Conservation (phyloP, 2,113 vertebrate genomes). For the Podiceps cristatus region DNA sequence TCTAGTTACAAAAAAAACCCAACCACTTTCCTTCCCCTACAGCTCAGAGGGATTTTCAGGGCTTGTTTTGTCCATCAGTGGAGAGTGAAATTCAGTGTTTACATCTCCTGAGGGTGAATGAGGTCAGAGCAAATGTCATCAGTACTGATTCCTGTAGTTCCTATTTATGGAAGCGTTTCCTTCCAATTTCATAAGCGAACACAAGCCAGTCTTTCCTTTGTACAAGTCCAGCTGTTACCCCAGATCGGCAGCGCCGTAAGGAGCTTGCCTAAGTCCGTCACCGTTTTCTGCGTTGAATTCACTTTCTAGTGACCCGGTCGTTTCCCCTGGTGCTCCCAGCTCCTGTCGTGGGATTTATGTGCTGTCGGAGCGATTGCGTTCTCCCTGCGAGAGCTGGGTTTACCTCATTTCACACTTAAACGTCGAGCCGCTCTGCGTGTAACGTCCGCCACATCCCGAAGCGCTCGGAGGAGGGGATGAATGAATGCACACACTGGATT, state of each 20-base stretch:
- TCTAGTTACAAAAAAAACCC: not conserved
- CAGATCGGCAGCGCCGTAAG: not conserved
- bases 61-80: not conserved
- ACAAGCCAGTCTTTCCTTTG: not conserved
- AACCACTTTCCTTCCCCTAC: not conserved
- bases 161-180: not conserved
- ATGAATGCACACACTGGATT: not conserved
- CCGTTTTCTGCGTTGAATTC: not conserved
- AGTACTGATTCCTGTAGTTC: not conserved
- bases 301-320: not conserved
- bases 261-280: rapidly evolving
- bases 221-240: not conserved
- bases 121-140: not conserved
- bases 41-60: not conserved
- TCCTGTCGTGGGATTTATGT: rapidly evolving
- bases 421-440: rapidly evolving
- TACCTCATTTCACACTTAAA: not conserved
- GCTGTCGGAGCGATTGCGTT: not conserved
- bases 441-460: not conserved
- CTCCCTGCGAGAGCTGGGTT: not conserved
- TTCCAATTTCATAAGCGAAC: not conserved
- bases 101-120: not conserved
- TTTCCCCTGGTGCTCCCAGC: not conserved
- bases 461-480: not conserved
- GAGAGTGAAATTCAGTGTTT: not conserved